Base-by-base conservation (phyloP, 2,888 invertebrate species). In the Dinocampus coccinellae region DNA sequence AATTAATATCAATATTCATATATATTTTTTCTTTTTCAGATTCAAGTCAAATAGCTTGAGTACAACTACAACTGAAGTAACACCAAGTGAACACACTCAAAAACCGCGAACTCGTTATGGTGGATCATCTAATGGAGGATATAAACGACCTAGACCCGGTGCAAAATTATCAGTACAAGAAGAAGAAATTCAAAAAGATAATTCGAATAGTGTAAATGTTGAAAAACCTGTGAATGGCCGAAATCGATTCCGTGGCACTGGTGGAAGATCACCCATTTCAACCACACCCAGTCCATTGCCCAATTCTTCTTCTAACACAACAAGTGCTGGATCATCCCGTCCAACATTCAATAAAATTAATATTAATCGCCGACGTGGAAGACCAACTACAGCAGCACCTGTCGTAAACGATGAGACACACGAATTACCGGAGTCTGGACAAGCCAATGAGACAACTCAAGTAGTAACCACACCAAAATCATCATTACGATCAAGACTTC, bases 291-390 rank as follows among this genome's bases (percentile, higher is more conserved):
- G 77, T 4, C 70, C 77, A 2, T 72, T 78, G 0, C 65, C 77
- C 0, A 60, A 73, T 7, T 64, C 77, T 16, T 73, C 77, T 11
- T 70, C 80, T 29, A 53, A 78, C 3, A 70, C 75, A 42, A 74
- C 76, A 6, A 78, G 76, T 36, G 72, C 79, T 9, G 80, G 75
- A 11, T 70, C 75, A 4, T 77, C 83, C 3, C 79, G 82, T 16
- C 84, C 85, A 0, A 65, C 79, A 3, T 84, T 86, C 73, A 85
- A 82, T 55, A 86, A 85, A 29, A 34, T 86, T 4, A 84, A 83
- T 62, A 78, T 80, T 24, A 81, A 81, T 29, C 80, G 85, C 47
- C 78, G 85, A 72, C 82, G 87, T 0, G 83, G 83, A 58, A 79
- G 82, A 70, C 83, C 85, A 0, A 82, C 85, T 0, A 81, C 82